Base-by-base conservation (phyloP, 2,888 invertebrate genomes). In the Patella pellucida region DNA sequence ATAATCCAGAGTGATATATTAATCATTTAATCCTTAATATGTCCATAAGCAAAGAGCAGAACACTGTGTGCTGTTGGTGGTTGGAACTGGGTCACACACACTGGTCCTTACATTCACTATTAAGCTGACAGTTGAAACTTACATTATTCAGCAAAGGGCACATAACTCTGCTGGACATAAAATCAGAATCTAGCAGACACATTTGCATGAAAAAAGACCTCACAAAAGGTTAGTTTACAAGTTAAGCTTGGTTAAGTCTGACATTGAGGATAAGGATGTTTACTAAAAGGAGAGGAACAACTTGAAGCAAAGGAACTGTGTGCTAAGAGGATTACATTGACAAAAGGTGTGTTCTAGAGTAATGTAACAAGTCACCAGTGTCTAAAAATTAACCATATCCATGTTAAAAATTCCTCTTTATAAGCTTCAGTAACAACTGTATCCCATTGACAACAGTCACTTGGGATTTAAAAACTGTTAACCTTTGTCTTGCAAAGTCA, bases 161-260 rank as follows among this genome's bases (percentile, higher is more conserved):
- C 19, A 62, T 62, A 62, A 62, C 62, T 62, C 62, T 62, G 23
- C 41, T 9, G 41, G 9, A 41, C 41, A 41, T 41, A 41, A 41
- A 41, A 41, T 41, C 41, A 41, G 41, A 41, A 41, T 41, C 41
- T 41, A 41, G 41, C 41, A 41, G 62, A 62, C 19, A 23, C 19
- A 62, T 62, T 62, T 62, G 23, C 62, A 62, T 62, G 62, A 62
- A 27, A 50, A 41, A 69, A 41, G 69, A 69, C 51, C 50, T n/a
- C 69, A 50, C 69, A 41, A 69, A 27, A 41, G 41, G 50, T 16
- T 51, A n/a, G 69, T 69, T 69, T 69, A 16, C 69, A 31, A n/a
- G 19, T 50, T 69, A 69, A 69, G 69, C 69, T 50, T 69, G 31
- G n/a, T 27, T 11, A n/a, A 51, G 50, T 41, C 31, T 50, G 19